Base-by-base conservation (phyloP, 1,140 invertebrate genomes). In the Bathynomus jamesi region DNA sequence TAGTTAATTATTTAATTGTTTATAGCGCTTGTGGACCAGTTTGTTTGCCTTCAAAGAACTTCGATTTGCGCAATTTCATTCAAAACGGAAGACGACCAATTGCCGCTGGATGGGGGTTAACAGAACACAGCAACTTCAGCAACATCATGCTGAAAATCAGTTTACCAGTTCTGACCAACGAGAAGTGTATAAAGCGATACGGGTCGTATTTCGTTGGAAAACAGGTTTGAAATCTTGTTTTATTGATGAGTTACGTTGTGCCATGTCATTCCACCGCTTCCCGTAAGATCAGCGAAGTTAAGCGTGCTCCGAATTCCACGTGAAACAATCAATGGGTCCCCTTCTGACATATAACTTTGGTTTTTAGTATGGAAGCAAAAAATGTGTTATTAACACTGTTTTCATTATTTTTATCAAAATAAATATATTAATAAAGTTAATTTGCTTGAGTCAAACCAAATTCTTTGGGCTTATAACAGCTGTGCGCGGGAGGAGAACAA, bases 81-180 rank as follows among this genome's bases (percentile, higher is more conserved):
- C n/a, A n/a, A n/a, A n/a, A n/a, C n/a, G n/a, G n/a, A n/a, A n/a
- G n/a, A n/a, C n/a, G n/a, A n/a, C n/a, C n/a, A n/a, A n/a, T 53
- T 11, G 65, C 65, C 25, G 65, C 60, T 24, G 65, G 65, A 25
- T 67, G 65, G 65, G 65, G 65, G 24, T 46, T 67, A 46, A 67
- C 65, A 25, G 65, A 67, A 27, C 21, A 31, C 11, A 46, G 65
- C 7, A 4, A 46, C 7, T 46, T 40, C 1, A 67, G 65, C 65
- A 40, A 67, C 65, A 67, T 46, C 29, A 31, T 67, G 11, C 65
- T 27, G 28, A 31, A 67, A 46, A 31, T 67, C 28, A 21, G 60
- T 31, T 25, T 67, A 21, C 65, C 65, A 31, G 17, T 67, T 11
- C 31, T 67, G 4, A 46, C 40, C n/a, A 31, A 31, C 60, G 65